These are phyloP conservation scores for Acrobasis consociella DNA, from an alignment of 2,888 invertebrate genomes.

Conservation along the genomic window DNA sequence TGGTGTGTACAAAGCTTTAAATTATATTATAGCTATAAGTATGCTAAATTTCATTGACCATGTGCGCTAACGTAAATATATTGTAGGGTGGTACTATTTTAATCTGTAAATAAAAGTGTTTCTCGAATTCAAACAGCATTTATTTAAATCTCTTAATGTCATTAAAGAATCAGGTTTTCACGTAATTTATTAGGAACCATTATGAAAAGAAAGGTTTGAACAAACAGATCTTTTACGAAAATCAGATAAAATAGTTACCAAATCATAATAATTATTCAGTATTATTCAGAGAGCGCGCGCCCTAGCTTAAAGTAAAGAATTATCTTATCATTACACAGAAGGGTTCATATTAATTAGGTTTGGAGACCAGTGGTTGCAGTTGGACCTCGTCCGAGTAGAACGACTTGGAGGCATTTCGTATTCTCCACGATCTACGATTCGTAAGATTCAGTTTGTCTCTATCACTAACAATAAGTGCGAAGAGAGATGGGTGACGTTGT, in stretches of 20 bases:
- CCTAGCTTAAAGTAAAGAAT: constrained; percentile 31
- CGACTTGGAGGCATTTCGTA: constrained; percentile 3
- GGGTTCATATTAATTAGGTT: constrained; percentile 14
- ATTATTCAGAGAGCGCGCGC: constrained; percentile 52
- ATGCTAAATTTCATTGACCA: constrained; percentile 9
- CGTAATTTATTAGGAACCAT: too few relatives aligned
- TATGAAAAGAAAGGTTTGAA: too few relatives aligned
- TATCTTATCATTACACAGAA: constrained; percentile 9
- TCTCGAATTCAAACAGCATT: too few relatives aligned
- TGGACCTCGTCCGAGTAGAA: constrained; percentile 14
- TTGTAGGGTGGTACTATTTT: neutral
- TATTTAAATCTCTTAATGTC: too few relatives aligned
- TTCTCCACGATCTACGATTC: neutral
- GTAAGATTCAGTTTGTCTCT: too few relatives aligned
- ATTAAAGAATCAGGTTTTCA: too few relatives aligned
- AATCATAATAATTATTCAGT: constrained; percentile 35
- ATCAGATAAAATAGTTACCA: constrained; percentile 2
- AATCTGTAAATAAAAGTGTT: neutral
- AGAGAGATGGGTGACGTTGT: too few relatives aligned
- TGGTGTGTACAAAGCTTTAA: constrained; percentile 26
- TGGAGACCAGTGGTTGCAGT: constrained; percentile 18
- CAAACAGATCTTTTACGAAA: too few relatives aligned
- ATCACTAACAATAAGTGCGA: too few relatives aligned
- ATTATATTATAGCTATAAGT: constrained; percentile 15
- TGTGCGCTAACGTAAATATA: neutral